These are phyloP conservation scores for Lutjanus argentimaculatus DNA, from an alignment of 2,797 vertebrate species.

Conservation along the genomic window DNA sequence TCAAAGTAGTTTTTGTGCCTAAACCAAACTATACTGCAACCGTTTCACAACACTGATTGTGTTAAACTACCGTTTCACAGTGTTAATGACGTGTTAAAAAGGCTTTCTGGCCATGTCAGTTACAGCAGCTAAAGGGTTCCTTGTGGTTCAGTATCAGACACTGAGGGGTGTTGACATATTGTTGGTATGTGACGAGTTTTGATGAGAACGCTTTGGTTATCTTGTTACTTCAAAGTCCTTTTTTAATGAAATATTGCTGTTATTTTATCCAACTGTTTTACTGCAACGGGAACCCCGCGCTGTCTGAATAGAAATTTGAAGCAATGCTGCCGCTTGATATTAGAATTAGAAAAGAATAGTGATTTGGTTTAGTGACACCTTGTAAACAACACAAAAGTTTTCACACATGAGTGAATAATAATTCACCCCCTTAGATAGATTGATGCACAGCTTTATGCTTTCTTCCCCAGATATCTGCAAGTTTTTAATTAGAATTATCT, in stretches of 20 bases:
- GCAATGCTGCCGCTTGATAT: slow-evolving; percentile 9
- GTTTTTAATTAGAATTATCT: slow-evolving; percentile 83
- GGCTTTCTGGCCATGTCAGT: too few species aligned
- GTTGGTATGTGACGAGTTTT: too few species aligned
- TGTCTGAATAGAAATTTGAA: slow-evolving; percentile 1
- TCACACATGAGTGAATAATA: slow-evolving; percentile 36
- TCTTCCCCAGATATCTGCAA: slow-evolving; percentile 55
- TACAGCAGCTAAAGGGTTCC: too few species aligned
- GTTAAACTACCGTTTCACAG: too few species aligned
- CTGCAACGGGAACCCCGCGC: not conserved
- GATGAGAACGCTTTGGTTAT: not conserved
- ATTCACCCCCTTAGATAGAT: slow-evolving; percentile 43
- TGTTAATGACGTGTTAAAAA: too few species aligned
- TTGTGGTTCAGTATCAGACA: too few species aligned
- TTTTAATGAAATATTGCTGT: slow-evolving; percentile 28
- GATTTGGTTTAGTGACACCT: slow-evolving; percentile 45
- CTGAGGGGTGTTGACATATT: too few species aligned
- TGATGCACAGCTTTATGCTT: slow-evolving; percentile 39
- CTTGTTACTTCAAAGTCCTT: slow-evolving; percentile 15
- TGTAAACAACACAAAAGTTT: slow-evolving; percentile 61
- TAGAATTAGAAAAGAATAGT: slow-evolving; percentile 15
- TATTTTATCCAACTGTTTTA: not conserved
- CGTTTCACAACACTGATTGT: too few species aligned
- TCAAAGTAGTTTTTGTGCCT: too few species aligned
- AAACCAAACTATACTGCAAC: too few species aligned